Evolutionary conservation across 2,797 vertebrate genomes (phyloP).

Genomic region (Hylomyscus alleni): DNA sequence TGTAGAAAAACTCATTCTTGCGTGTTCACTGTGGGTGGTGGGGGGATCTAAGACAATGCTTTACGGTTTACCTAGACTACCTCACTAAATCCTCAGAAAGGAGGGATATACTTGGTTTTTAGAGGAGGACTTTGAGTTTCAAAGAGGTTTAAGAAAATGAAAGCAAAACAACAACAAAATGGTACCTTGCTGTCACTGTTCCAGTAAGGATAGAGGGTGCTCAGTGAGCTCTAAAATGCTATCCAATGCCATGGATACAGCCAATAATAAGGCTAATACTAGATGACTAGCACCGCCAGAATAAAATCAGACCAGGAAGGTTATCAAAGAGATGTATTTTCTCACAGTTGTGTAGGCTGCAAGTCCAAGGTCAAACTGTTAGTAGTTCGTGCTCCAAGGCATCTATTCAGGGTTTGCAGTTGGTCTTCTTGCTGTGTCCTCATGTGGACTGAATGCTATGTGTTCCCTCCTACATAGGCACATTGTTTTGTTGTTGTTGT

Average conservation of each 20-base stretch:
- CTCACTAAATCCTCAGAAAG: neutral
- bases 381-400: neutral
- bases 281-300: neutral
- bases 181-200: neutral
- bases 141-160: neutral
- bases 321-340: slow-evolving; percentile 28
- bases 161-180: neutral
- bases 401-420: neutral
- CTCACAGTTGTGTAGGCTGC: slow-evolving; percentile 17
- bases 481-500: neutral
- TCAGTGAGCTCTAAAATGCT: neutral
- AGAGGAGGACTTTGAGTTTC: slow-evolving; percentile 38
- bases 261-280: neutral
- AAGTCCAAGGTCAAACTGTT: neutral
- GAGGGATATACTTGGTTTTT: neutral
- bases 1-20: neutral
- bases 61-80: neutral
- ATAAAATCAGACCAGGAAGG: neutral
- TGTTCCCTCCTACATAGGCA: neutral
- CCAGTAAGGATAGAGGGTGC: neutral
- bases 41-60: neutral
- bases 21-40: neutral
- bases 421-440: neutral
- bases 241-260: neutral
- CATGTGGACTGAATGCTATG: neutral